Conservation (phyloP, 2,888 invertebrate genomes). For the Agonopterix heracliana region DNA sequence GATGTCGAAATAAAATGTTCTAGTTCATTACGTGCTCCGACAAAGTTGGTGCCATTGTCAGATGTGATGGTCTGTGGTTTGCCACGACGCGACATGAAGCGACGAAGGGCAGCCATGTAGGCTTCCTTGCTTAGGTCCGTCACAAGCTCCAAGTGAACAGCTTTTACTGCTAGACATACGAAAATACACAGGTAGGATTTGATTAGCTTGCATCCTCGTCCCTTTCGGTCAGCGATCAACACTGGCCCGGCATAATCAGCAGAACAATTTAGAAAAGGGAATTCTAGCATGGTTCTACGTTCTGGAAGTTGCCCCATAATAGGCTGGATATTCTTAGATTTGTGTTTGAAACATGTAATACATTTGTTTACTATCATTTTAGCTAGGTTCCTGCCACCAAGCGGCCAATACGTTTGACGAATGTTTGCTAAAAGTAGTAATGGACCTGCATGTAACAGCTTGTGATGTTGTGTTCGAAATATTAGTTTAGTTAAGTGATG, state of each 20-base stretch:
- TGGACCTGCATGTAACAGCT: background rate
- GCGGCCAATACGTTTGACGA: background rate
- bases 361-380: background rate
- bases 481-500: too few species aligned
- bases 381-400: slow-evolving; percentile 1
- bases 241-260: slow-evolving; percentile 7
- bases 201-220: slow-evolving; percentile 14
- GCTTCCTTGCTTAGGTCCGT: slow-evolving; percentile 5
- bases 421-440: background rate
- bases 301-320: background rate
- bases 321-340: background rate
- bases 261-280: slow-evolving; percentile 1
- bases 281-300: background rate
- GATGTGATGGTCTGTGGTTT: too few species aligned
- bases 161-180: slow-evolving; percentile 9
- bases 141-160: slow-evolving; percentile 9
- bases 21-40: too few species aligned
- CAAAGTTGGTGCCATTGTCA: too few species aligned
- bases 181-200: slow-evolving; percentile 11
- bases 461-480: background rate
- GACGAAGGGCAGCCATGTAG: background rate
- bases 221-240: background rate
- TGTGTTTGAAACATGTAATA: background rate
- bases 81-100: background rate
- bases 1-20: too few species aligned